Conservation (phyloP, 2,888 invertebrate species). For the Gymnosoma rotundatum region DNA sequence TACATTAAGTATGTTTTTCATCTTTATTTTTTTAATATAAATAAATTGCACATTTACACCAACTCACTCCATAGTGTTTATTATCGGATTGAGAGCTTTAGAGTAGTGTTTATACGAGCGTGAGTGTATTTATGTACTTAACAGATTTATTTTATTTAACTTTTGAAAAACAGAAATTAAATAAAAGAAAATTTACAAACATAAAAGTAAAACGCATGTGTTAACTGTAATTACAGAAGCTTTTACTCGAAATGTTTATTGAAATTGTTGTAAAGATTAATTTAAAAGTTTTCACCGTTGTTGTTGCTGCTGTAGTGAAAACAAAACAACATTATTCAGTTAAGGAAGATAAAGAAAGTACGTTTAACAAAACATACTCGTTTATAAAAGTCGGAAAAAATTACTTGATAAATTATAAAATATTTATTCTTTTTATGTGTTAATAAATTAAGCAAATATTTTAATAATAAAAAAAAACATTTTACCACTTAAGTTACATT, state of each 20-base stretch:
- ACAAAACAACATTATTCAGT: conserved; percentile 15
- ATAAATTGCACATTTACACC: neutral
- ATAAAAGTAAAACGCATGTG: conserved; percentile 50
- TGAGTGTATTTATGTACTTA: conserved; percentile 43
- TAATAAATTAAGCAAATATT: conserved; percentile 26
- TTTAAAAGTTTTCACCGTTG: conserved; percentile 19
- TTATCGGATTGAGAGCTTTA: conserved; percentile 23
- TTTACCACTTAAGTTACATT: neutral
- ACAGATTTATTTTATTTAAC: conserved; percentile 59
- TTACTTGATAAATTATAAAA: conserved; percentile 25
- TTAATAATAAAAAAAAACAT: conserved; percentile 5
- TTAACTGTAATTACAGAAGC: conserved; percentile 58
- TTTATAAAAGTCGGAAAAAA: neutral
- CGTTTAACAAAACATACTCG: neutral
- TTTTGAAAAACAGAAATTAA: conserved; percentile 52
- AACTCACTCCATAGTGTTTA: conserved; percentile 26
- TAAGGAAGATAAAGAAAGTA: neutral
- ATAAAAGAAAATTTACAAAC: conserved; percentile 40
- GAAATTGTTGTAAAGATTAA: conserved; percentile 67
- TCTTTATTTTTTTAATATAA: neutral
- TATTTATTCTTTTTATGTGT: conserved; percentile 3
- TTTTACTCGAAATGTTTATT: conserved; percentile 67
- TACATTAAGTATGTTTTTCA: no score
- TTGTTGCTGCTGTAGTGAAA: neutral
- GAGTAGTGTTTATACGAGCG: neutral